Conservation (phyloP, 2,113 vertebrate genomes). For the Prochilodus magdalenae region DNA sequence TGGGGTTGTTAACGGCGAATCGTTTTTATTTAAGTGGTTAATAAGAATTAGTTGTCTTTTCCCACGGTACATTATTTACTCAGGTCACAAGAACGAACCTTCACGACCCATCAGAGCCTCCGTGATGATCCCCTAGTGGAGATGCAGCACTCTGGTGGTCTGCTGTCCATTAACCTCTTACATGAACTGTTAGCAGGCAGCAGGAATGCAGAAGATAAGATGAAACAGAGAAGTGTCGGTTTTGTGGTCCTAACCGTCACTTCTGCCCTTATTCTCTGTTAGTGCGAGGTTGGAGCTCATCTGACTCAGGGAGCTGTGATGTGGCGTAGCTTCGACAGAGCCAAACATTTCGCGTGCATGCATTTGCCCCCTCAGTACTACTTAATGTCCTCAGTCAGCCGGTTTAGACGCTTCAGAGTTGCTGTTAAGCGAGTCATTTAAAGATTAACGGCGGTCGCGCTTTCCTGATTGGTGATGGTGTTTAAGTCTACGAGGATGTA, state of each 20-base stretch:
- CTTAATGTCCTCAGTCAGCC: background rate
- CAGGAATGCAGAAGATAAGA: background rate
- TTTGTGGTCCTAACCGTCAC: no score
- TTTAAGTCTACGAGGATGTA: background rate
- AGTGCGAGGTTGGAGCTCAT: background rate
- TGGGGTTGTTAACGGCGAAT: background rate
- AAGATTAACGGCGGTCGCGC: background rate
- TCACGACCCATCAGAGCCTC: background rate
- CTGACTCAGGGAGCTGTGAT: background rate
- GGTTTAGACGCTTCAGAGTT: background rate
- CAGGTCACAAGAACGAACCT: background rate
- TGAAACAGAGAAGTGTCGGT: background rate
- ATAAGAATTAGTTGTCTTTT: background rate
- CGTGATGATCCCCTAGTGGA: background rate
- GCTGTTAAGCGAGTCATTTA: background rate
- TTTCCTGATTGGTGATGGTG: background rate
- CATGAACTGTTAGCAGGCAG: background rate
- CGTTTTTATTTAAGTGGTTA: background rate
- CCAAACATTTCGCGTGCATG: no score
- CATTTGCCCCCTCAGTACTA: background rate
- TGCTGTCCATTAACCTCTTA: background rate
- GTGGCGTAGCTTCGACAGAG: background rate
- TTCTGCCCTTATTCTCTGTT: no score
- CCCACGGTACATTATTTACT: background rate
- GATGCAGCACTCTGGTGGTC: background rate